Conservation (phyloP, 2,888 invertebrate species). For the Neria commutata region DNA sequence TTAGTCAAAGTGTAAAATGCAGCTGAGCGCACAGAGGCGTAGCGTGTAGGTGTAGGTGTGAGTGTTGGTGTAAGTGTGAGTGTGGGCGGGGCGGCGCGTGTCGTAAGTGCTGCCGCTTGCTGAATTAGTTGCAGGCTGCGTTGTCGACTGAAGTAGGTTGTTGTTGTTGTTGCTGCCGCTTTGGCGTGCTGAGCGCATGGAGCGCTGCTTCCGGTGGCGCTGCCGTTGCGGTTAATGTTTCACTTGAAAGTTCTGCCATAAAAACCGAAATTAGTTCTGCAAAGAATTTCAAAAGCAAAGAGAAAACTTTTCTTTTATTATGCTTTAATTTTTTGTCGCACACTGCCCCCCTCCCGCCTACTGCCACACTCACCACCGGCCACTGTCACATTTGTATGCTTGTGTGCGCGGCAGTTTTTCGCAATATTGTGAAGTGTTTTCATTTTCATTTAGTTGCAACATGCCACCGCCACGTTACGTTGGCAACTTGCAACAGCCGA, state of each 20-base stretch:
- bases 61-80: constrained; percentile 15
- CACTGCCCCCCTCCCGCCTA: neutral
- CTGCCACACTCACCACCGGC: neutral
- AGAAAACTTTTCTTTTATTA: constrained; percentile 12
- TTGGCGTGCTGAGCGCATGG: neutral
- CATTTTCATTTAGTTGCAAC: constrained; percentile 23
- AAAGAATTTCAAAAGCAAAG: constrained; percentile 31
- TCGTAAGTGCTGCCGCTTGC: constrained; percentile 7
- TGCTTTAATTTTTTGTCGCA: neutral
- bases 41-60: too few relatives aligned
- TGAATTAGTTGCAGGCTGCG: constrained; percentile 2
- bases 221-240: constrained; percentile 27
- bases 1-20: constrained; percentile 28
- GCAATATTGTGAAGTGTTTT: constrained; percentile 13
- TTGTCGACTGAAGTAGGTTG: constrained; percentile 12
- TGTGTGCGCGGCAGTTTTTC: neutral
- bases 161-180: neutral
- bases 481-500: neutral
- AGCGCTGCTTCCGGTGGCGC: constrained; percentile 2
- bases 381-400: neutral
- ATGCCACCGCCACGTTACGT: neutral
- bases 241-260: constrained; percentile 32
- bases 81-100: constrained; percentile 5
- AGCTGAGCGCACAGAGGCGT: constrained; percentile 23
- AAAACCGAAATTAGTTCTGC: constrained; percentile 33